Conservation (phyloP, 1,140 invertebrate genomes). For the Arctopsyche grandis region DNA sequence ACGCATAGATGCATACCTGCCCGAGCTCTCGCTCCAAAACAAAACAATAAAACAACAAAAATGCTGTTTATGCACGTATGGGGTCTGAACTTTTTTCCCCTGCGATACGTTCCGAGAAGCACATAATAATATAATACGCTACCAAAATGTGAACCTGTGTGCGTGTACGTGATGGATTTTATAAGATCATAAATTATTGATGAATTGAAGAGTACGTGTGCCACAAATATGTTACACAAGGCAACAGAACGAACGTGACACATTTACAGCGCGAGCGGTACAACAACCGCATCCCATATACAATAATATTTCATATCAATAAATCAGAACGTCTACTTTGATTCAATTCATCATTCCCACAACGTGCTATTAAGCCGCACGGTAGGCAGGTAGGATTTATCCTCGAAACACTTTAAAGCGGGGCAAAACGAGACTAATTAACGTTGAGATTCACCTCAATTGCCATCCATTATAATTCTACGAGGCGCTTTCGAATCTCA, state of each 20-base stretch:
- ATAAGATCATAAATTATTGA: constrained; percentile 29
- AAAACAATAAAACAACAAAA: neutral
- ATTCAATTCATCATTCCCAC: no score
- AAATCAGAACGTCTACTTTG: constrained; percentile 4
- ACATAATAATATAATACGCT: constrained; percentile 26
- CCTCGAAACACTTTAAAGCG: no score
- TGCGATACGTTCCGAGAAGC: constrained; percentile 21
- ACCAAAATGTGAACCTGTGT: constrained; percentile 23
- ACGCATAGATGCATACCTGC: neutral
- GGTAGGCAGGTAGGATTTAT: no score
- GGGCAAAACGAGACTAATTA: no score
- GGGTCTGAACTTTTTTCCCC: neutral
- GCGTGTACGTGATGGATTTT: constrained; percentile 18
- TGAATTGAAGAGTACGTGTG: constrained; percentile 25
- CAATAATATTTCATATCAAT: neutral
- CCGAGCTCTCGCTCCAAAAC: neutral
- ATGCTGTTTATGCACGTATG: neutral
- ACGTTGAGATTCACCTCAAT: constrained; percentile 7
- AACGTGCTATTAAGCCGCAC: no score
- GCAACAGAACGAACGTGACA: constrained; percentile 12
- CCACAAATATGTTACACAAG: constrained; percentile 32
- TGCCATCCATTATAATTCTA: no score
- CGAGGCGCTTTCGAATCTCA: no score
- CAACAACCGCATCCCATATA: neutral
- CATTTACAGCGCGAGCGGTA: neutral